Evolutionary conservation across 2,888 invertebrate species (phyloP), one percentile per base, ranked within the genome.

Genomic region (Nymphalis c-album): DNA sequence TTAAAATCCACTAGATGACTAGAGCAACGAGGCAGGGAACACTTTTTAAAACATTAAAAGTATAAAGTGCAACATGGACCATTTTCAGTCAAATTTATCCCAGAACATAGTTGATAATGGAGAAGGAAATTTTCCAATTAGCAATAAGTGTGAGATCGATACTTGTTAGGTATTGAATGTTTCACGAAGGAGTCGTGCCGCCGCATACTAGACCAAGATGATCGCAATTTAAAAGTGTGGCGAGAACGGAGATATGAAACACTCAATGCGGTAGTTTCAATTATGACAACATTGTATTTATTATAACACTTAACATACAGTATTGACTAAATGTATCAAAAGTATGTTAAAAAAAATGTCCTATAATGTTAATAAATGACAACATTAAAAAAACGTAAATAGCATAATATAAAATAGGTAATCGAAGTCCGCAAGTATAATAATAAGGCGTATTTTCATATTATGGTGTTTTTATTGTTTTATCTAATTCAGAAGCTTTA

Each of bases 151-250:
- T 60, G 18, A 65, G 69, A 65, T 71, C 67, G 71, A 74, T 74
- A 73, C 67, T 73, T 71, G 70, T 62, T 68, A 72, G 75, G 78
- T 74, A 75, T 70, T 70, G 73, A 66, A 71, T 64, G 76, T 72
- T 60, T 69, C 65, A 61, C 60, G 53, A 48, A 64, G 67, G 64
- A 63, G 69, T 64, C 81, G 78, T 82, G 82, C 75, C 75, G 62
- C 69, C 50, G 81, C 80, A 82, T 82, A 79, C 80, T 77, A 77
- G 75, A 76, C 69, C 75, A 72, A 71, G 69, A 70, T 71, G 69
- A 77, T 70, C 73, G 65, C 65, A 68, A 72, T 73, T 72, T 71
- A 67, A 71, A 74, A 73, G 69, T 71, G 64, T 67, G 62, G 62
- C 63, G 46, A 64, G 17, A 45, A 22, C 16, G 31, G 40, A 57